Evolutionary conservation across 1,140 invertebrate genomes (phyloP).

Genomic region (Bemisia tabaci): DNA sequence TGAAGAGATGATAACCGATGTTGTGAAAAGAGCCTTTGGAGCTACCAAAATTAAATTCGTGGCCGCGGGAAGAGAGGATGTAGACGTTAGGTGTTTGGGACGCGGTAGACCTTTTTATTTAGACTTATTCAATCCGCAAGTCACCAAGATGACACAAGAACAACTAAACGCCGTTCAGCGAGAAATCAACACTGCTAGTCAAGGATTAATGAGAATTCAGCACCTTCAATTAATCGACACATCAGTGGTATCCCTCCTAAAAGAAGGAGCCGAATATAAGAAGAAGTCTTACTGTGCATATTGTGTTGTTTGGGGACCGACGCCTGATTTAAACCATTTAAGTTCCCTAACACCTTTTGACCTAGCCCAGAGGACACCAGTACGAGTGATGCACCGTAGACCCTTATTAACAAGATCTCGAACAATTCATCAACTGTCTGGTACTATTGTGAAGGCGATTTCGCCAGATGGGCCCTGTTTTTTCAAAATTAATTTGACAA

Average conservation of each 20-base stretch:
- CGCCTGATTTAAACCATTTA: constrained; percentile 38
- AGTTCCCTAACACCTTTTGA: constrained; percentile 32
- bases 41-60: constrained; percentile 53
- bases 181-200: constrained; percentile 42
- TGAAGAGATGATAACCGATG: constrained; percentile 71
- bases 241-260: constrained; percentile 55
- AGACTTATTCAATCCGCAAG: constrained; percentile 57
- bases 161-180: constrained; percentile 40
- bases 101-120: constrained; percentile 73
- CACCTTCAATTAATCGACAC: constrained; percentile 47
- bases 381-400: constrained; percentile 71
- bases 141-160: constrained; percentile 36
- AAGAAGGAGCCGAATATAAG: constrained; percentile 74
- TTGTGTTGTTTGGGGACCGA: constrained; percentile 40
- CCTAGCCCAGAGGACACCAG: constrained; percentile 60
- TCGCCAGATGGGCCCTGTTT: constrained; percentile 12
- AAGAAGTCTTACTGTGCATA: constrained; percentile 70
- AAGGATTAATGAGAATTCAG: constrained; percentile 43
- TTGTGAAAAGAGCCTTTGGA: constrained; percentile 38
- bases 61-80: constrained; percentile 87
- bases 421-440: constrained; percentile 46
- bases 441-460: constrained; percentile 17
- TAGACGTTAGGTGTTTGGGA: constrained; percentile 77
- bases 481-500: constrained; percentile 46
- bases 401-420: constrained; percentile 48